Evolutionary conservation across 2,888 invertebrate genomes (phyloP), one percentile per base, ranked within the genome.

Genomic region (Xestobium rufovillosum): DNA sequence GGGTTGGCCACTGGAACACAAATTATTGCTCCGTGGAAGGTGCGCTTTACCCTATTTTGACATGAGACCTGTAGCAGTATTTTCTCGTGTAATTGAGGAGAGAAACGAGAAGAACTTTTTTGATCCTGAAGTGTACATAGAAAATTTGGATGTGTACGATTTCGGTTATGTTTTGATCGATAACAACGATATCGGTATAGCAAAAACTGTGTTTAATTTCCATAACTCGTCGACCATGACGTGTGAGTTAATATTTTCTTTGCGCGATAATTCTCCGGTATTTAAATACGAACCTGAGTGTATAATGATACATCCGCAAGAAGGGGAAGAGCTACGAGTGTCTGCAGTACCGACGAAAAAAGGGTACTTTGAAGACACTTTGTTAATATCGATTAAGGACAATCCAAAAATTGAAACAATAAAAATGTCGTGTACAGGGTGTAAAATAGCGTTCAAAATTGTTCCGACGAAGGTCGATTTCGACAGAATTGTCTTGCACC

Each of bases 371-470:
- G 41, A 50, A 1, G 58, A 61, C 27, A 47, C 42, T 12, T 40
- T 71, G 9, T 45, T 61, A 2, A 38, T 70, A 2, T 55, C 61
- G 2, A 53, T 76, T 2, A 71, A 71, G 51, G 69, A 78, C 50
- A 80, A 79, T 55, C 76, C 78, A 1, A 67, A 69, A 47, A 67
- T 75, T 23, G 65, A 75, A 19, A 53, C 57, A 3, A 66, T 78
- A 6, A 61, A 68, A 45, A 53, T 79, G 3, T 56, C 62, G 8
- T 71, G 73, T 45, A 66, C 60, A 26, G 76, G 76, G 12, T 67
- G 71, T 3, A 61, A 69, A 29, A 65, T 78, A 25, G 60, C 65
- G 11, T 65, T 78, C 26, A 68, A 56, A 27, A 36, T 70, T 3
- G 52, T 54, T 2, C 61, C 63, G 2, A 68, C 63, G 39, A 34